A percentile compares a stretch with the other conserved stretches of the same genome.
Conservation (phyloP, 2,888 invertebrate genomes). For the Sesia apiformis region DNA sequence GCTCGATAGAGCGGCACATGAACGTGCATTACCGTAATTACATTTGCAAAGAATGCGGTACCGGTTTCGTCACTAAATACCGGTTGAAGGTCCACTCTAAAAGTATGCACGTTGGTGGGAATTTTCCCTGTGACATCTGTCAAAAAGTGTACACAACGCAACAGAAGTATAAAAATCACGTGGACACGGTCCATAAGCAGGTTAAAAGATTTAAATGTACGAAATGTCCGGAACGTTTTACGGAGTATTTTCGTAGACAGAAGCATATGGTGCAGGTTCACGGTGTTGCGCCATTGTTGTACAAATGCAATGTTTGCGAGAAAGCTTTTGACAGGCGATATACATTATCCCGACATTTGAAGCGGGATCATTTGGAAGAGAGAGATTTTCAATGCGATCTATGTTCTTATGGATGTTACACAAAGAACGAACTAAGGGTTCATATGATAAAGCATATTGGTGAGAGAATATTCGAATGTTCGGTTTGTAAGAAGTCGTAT, state of each 20-base stretch:
- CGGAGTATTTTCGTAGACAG: conserved; percentile 46
- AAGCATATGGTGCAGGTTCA: conserved; percentile 48
- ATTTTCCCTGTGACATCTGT: conserved; percentile 40
- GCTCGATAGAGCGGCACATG: conserved; percentile 58
- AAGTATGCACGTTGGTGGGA: conserved; percentile 37
- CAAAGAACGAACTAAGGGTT: conserved; percentile 40
- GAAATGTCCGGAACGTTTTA: conserved; percentile 44
- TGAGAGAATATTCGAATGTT: conserved; percentile 42
- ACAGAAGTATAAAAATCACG: conserved; percentile 44
- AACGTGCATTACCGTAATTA: conserved; percentile 56
- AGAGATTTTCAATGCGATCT: conserved; percentile 5
- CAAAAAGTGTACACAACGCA: conserved; percentile 37
- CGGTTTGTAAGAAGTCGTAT: conserved; percentile 53
- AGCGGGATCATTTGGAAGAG: conserved; percentile 8
- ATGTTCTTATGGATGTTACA: conserved; percentile 16
- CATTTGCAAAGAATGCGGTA: conserved; percentile 50
- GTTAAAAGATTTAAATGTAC: conserved; percentile 47
- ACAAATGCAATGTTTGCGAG: conserved; percentile 51
- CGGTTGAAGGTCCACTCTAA: conserved; percentile 44
- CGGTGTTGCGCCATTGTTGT: conserved; percentile 36
- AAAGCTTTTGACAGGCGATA: conserved; percentile 35
- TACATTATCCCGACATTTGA: conserved; percentile 14
- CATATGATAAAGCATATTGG: conserved; percentile 53
- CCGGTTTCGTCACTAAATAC: conserved; percentile 51
- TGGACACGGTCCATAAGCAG: conserved; percentile 40